These are phyloP conservation scores for Zophobas morio DNA, from an alignment of 1,140 invertebrate genomes.

Conservation along the genomic window DNA sequence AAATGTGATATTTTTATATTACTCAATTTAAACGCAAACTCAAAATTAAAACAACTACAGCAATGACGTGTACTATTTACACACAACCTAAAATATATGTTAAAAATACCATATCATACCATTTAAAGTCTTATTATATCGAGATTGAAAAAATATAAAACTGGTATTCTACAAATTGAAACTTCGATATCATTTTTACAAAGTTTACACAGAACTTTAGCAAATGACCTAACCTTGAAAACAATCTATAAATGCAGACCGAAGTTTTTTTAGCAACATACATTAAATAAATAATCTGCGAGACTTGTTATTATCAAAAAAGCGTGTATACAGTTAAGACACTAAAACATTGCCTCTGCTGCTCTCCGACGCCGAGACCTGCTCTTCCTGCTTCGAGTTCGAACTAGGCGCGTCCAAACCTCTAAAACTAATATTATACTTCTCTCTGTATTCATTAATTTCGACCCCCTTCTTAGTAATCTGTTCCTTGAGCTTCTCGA, in stretches of 20 bases:
- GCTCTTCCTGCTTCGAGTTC: slow-evolving; percentile 68
- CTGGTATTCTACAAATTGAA: no score
- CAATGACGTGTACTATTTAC: no score
- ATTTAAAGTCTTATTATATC: no score
- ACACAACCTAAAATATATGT: no score
- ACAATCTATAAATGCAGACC: slow-evolving; percentile 14
- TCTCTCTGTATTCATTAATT: slow-evolving; percentile 94
- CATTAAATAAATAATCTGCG: slow-evolving; percentile 5
- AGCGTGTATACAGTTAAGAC: slow-evolving; percentile 57
- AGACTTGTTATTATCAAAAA: neutral
- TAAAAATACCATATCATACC: no score
- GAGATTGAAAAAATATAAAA: no score
- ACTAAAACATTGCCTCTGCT: slow-evolving; percentile 66
- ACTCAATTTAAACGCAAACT: no score
- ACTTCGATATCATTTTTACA: no score
- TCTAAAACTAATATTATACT: slow-evolving; percentile 87
- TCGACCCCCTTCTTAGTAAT: slow-evolving; percentile 89
- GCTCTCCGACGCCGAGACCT: slow-evolving; percentile 53
- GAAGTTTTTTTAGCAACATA: neutral
- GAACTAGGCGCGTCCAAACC: slow-evolving; percentile 72
- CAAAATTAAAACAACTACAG: no score
- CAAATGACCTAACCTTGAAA: neutral
- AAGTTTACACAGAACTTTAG: no score
- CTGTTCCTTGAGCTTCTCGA: slow-evolving; percentile 85
- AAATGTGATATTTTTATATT: no score